phyloP scores from a whole-genome alignment of 2,113 vertebrate species.

The Gobio gobio region DNA sequence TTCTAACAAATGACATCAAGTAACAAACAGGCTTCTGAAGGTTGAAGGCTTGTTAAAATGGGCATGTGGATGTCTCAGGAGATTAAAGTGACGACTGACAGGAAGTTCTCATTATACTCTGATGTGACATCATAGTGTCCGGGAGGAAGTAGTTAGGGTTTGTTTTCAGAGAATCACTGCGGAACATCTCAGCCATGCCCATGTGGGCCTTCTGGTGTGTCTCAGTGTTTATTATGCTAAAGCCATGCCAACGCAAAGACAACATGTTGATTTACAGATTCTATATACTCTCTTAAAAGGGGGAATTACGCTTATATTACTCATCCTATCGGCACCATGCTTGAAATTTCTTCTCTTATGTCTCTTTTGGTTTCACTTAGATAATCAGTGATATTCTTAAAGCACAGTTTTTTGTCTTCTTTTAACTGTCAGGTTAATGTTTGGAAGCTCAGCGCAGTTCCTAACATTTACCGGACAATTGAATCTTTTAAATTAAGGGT shows the following conservation, averaged over 20 bases:
- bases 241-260: slow-evolving; percentile 19
- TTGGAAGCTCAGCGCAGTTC: not conserved
- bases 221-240: slow-evolving; percentile 34
- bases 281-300: not conserved
- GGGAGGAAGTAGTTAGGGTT: slow-evolving; percentile 50
- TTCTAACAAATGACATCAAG: not conserved
- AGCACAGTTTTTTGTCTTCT: not conserved
- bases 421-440: not conserved
- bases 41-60: not conserved
- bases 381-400: not conserved
- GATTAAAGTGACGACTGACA: slow-evolving; percentile 21
- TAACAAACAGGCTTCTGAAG: not conserved
- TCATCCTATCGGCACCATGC: not conserved
- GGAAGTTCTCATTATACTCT: slow-evolving; percentile 44
- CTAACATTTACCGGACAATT: not conserved
- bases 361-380: not conserved
- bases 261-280: slow-evolving; percentile 31
- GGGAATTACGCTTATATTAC: not conserved
- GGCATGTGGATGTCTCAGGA: not conserved
- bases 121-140: slow-evolving; percentile 51
- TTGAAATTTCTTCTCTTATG: not conserved
- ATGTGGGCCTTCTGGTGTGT: slow-evolving; percentile 16
- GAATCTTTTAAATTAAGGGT: too few species aligned
- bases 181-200: slow-evolving; percentile 42
- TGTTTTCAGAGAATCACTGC: slow-evolving; percentile 33